phyloP scores from a whole-genome alignment of 2,113 vertebrate genomes.

The Canis aureus region DNA sequence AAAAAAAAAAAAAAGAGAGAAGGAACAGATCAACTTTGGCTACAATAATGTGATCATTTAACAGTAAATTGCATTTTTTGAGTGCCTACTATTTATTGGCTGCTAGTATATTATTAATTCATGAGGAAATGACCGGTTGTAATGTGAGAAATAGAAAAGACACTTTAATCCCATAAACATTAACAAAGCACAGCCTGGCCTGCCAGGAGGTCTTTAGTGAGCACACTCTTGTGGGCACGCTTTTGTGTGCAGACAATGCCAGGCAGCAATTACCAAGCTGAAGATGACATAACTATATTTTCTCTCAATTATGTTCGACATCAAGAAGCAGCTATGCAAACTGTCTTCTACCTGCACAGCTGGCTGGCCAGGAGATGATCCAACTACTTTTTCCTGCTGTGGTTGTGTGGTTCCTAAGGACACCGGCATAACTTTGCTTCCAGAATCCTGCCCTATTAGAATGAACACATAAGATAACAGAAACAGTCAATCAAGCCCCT shows the following conservation, averaged over 20 bases:
- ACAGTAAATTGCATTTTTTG: not conserved
- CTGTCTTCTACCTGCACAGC: constrained; percentile 84
- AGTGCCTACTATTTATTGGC: not conserved
- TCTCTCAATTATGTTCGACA: not conserved
- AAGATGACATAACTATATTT: not conserved
- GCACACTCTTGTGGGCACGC: too few species aligned
- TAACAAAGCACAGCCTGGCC: not conserved
- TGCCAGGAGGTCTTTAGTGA: not conserved
- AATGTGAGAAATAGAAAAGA: not conserved
- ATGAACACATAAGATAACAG: constrained; percentile 46
- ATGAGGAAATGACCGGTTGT: not conserved
- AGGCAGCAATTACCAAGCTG: not conserved
- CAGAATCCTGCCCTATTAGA: constrained; percentile 88
- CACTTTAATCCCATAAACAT: not conserved
- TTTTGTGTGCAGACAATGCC: not conserved
- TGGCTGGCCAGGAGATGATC: constrained; percentile 85
- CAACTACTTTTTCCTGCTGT: constrained; percentile 86
- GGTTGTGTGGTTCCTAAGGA: constrained; percentile 85
- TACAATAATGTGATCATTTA: not conserved
- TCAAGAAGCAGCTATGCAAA: not conserved
- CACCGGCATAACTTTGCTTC: constrained; percentile 86
- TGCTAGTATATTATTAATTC: not conserved
- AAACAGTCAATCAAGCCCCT: not conserved
- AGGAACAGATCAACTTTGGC: not conserved
- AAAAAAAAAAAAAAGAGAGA: too few species aligned